Evolutionary conservation across 2,888 invertebrate genomes (phyloP).

Genomic region (Myopa testacea): DNA sequence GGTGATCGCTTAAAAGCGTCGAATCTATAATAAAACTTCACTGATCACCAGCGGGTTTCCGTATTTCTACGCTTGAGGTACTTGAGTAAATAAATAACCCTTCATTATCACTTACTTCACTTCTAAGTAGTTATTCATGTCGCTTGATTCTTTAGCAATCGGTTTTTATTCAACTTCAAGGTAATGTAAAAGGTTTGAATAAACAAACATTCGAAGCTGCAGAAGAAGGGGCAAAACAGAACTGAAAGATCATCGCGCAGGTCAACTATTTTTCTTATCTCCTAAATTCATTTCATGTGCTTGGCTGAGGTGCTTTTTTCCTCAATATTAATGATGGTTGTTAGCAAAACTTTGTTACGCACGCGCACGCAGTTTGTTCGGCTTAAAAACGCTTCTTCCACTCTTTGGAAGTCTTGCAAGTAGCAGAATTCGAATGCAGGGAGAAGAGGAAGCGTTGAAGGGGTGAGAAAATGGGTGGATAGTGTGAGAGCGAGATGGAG

Average conservation of each 20-base stretch:
- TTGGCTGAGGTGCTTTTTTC: background rate
- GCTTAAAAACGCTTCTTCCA: too few relatives aligned
- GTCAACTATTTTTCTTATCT: background rate
- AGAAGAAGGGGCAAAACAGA: background rate
- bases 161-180: background rate
- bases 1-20: too few relatives aligned
- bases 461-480: too few relatives aligned
- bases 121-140: constrained; percentile 16
- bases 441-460: too few relatives aligned
- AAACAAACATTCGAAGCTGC: background rate
- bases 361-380: background rate
- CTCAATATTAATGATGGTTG: background rate
- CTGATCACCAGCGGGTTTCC: too few relatives aligned
- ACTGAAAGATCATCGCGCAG: constrained; percentile 11
- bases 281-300: background rate
- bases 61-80: background rate
- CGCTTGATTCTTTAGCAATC: background rate
- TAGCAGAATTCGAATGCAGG: background rate
- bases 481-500: background rate
- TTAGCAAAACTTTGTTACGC: constrained; percentile 1
- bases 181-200: background rate
- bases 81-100: background rate
- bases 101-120: background rate
- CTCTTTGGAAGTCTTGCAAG: too few relatives aligned
- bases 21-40: too few relatives aligned